Conservation (phyloP, 2,888 invertebrate genomes). For the Corbicula japonica region DNA sequence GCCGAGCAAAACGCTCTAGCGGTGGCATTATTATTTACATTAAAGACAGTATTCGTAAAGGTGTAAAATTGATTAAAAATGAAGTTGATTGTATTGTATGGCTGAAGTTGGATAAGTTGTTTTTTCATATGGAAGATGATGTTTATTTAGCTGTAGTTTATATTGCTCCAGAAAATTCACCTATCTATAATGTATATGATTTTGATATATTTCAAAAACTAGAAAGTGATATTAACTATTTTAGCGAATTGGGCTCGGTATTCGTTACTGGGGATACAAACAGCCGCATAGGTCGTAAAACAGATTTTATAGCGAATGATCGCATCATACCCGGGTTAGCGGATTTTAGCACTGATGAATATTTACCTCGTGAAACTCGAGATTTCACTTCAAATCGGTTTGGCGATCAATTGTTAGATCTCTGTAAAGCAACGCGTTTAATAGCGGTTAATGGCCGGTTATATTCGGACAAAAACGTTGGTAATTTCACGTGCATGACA, state of each 20-base stretch:
- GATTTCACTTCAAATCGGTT: slow-evolving; percentile 21
- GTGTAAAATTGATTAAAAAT: slow-evolving; percentile 21
- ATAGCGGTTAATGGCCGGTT: slow-evolving; percentile 11
- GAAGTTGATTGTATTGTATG: slow-evolving; percentile 22
- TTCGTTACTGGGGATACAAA: not conserved
- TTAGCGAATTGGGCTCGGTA: not conserved
- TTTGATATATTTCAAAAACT: too few species aligned
- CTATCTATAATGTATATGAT: not conserved
- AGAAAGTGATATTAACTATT: not conserved
- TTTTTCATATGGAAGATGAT: slow-evolving; percentile 3
- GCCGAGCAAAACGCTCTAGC: slow-evolving; percentile 11
- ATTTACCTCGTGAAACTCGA: not conserved
- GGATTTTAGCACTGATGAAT: not conserved
- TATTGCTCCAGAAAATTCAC: slow-evolving; percentile 14
- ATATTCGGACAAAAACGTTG: not conserved
- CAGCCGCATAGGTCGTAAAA: not conserved
- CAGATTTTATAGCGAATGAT: not conserved
- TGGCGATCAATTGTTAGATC: slow-evolving; percentile 33
- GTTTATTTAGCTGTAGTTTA: not conserved
- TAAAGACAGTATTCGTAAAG: slow-evolving; percentile 13
- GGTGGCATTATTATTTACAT: slow-evolving; percentile 18
- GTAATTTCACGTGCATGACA: slow-evolving; percentile 21
- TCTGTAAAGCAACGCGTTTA: slow-evolving; percentile 23
- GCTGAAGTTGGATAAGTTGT: slow-evolving; percentile 5
- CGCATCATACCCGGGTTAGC: not conserved